Conservation (phyloP, 2,888 invertebrate genomes). For the Lasioglossum oenotherae region DNA sequence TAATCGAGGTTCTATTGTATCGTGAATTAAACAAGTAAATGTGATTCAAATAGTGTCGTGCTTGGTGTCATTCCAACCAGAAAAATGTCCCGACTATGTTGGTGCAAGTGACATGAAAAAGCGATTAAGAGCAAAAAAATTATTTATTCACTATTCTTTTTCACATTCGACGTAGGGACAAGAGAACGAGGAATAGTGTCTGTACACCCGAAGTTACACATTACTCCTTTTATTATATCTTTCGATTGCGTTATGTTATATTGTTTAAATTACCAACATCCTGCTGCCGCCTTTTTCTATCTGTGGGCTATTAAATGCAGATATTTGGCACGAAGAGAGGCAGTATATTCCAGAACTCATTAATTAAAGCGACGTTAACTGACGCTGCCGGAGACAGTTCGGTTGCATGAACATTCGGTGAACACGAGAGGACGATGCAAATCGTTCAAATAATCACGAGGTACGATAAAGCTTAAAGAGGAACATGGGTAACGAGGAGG, state of each 20-base stretch:
- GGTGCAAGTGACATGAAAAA: too few relatives aligned
- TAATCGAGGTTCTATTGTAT: too few relatives aligned
- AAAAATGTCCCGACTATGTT: too few relatives aligned
- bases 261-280: not conserved
- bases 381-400: not conserved
- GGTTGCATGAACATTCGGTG: constrained; percentile 36
- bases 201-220: not conserved
- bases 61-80: too few relatives aligned
- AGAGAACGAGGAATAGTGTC: too few relatives aligned
- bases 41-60: too few relatives aligned
- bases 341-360: not conserved
- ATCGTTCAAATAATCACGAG: constrained; percentile 56
- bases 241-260: not conserved
- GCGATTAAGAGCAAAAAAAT: too few relatives aligned
- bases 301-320: not conserved
- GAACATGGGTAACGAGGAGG: constrained; percentile 67
- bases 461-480: constrained; percentile 57
- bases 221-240: not conserved
- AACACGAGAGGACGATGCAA: constrained; percentile 45
- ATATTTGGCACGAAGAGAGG: not conserved
- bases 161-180: too few relatives aligned
- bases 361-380: not conserved
- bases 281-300: not conserved
- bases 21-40: too few relatives aligned
- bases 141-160: too few relatives aligned